These are phyloP conservation scores for Pyrocephalus nanus DNA, from an alignment of 2,797 vertebrate genomes.

Conservation along the genomic window DNA sequence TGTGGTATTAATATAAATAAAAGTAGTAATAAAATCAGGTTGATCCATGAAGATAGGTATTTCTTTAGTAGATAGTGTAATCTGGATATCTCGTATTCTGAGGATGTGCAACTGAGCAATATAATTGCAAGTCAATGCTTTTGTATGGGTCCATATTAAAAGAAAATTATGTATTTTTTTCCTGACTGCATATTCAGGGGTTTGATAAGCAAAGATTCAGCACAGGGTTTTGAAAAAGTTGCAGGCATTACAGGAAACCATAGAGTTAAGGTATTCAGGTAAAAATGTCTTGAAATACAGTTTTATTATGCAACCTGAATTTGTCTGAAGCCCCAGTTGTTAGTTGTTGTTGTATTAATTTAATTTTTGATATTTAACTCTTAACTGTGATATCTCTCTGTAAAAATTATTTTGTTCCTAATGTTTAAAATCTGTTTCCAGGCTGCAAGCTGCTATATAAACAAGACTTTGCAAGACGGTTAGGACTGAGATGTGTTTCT, in stretches of 20 bases:
- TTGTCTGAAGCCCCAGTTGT: constrained; percentile 1
- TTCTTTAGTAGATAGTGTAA: background rate
- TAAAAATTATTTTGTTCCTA: constrained; percentile 64
- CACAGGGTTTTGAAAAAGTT: background rate
- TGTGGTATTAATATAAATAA: background rate
- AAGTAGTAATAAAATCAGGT: background rate
- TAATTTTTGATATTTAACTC: constrained; percentile 43
- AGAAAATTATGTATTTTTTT: background rate
- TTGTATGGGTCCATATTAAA: background rate
- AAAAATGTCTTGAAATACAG: constrained; percentile 3
- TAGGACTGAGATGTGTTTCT: constrained; percentile 96
- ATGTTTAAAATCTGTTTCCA: constrained; percentile 76
- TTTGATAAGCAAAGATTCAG: background rate
- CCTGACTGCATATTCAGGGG: background rate
- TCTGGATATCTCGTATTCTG: background rate
- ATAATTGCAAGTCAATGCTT: background rate
- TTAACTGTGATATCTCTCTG: constrained; percentile 58
- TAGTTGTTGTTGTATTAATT: constrained; percentile 11
- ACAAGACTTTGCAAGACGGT: constrained; percentile 93
- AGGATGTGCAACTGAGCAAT: background rate
- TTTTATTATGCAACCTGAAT: constrained; percentile 1
- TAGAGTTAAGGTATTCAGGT: background rate
- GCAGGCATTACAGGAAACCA: background rate
- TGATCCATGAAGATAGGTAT: background rate
- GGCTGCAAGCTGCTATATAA: constrained; percentile 98